Evolutionary conservation across 2,797 vertebrate species (phyloP), one percentile per base, ranked within the genome.

Genomic region (Lagodon rhomboides): DNA sequence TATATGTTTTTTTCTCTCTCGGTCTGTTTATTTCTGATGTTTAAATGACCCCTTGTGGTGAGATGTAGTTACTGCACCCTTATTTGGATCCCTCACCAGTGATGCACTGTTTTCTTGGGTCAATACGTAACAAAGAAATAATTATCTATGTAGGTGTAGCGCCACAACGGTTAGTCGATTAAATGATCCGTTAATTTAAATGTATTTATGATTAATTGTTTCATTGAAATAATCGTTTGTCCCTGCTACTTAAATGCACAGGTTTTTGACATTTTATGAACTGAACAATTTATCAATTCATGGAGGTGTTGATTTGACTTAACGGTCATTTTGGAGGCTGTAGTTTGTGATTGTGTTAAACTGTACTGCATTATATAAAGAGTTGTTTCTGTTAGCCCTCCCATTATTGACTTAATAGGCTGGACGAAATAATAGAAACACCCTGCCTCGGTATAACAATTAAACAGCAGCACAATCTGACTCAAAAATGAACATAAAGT

Each of bases 41-140:
- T 89, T 54, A 85, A 81, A 70, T 87, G 94, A 88, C 94, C 91
- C 84, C 93, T 93, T 82, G 89, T 95, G 94, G 94, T 56, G 16
- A 75, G 25, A 16, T 41, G 6, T 27, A 41, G 89, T 46, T 77
- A 89, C 80, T 93, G 82, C 87, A 86, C 16, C 12, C 3, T 53
- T 47, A n/a, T 46, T 51, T 41, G 0, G 5, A 8, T 30, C 43
- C 13, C 11, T 38, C 38, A 38, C 10, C 38, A 11, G 2, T 38
- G 38, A 34, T 34, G 8, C 7, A 34, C 3, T n/a, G 13, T 44
- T 73, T 83, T 62, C 3, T 9, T 25, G 22, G 12, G 9, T 38
- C 5, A 15, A 15, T 3, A 68, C 15, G 68, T 38, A 60, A 60
- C 11, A 62, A 69, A 50, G 27, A 41, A 51, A 44, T 20, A 10